Evolutionary conservation across 2,888 invertebrate genomes (phyloP).

Genomic region (Pyralis farinalis): DNA sequence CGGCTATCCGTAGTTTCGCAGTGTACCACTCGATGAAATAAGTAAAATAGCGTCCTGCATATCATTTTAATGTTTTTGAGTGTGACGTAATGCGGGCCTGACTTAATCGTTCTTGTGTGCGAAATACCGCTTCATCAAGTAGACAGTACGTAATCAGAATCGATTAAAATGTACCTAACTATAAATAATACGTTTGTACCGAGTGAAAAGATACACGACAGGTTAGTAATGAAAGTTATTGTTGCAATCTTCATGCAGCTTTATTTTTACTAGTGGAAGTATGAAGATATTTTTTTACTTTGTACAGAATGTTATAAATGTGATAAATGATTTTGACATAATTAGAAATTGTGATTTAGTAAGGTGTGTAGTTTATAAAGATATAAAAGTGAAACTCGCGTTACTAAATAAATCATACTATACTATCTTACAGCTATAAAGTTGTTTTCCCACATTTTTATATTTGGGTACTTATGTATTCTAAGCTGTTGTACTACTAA

Average conservation of each 20-base stretch:
- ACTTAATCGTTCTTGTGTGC: neutral
- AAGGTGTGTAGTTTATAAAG: constrained; percentile 70
- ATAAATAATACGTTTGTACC: constrained; percentile 24
- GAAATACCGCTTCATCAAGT: constrained; percentile 1
- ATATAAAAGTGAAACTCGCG: constrained; percentile 61
- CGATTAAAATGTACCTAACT: constrained; percentile 10
- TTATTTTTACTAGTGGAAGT: constrained; percentile 68
- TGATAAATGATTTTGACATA: constrained; percentile 78
- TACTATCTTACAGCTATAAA: constrained; percentile 59
- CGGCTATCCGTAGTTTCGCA: constrained; percentile 43
- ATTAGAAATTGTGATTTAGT: constrained; percentile 78
- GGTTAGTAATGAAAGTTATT: constrained; percentile 26
- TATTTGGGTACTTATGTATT: constrained; percentile 74
- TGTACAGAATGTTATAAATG: constrained; percentile 78
- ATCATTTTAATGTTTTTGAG: constrained; percentile 35
- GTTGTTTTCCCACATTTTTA: constrained; percentile 72
- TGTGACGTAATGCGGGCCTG: constrained; percentile 12
- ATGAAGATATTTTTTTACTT: constrained; percentile 77
- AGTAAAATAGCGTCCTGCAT: constrained; percentile 36
- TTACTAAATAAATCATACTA: constrained; percentile 66
- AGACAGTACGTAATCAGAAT: constrained; percentile 3
- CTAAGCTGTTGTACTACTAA: constrained; percentile 72
- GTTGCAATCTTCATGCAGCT: constrained; percentile 56
- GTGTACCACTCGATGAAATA: constrained; percentile 32
- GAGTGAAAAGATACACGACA: constrained; percentile 35